phyloP scores from a whole-genome alignment of 2,797 vertebrate genomes.

The Numenius phaeopus region DNA sequence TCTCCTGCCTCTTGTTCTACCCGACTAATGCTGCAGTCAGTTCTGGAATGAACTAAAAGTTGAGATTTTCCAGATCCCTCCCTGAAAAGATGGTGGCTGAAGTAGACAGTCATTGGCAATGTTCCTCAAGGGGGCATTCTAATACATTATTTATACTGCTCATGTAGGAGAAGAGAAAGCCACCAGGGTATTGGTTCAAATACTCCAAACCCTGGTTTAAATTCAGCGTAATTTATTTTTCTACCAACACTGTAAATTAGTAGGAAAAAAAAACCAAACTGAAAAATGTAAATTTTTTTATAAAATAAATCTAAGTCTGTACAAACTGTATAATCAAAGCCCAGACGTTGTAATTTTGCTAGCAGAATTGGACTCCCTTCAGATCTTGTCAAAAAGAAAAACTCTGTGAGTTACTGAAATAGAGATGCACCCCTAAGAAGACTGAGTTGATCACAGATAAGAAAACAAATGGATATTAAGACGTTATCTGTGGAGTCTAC shows the following conservation, averaged over 20 bases:
- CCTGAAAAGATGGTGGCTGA: neutral
- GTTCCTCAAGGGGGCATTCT: conserved; percentile 45
- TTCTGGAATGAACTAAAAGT: neutral
- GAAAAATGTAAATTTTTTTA: neutral
- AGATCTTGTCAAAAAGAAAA: neutral
- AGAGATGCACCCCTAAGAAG: neutral
- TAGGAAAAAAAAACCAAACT: neutral
- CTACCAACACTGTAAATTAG: neutral
- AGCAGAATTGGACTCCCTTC: neutral
- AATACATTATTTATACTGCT: neutral
- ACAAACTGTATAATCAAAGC: neutral
- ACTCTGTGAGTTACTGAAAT: neutral
- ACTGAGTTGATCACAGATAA: neutral
- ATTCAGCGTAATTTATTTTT: neutral
- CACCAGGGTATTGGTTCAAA: neutral
- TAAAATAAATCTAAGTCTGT: neutral
- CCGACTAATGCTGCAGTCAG: neutral
- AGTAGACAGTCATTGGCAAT: neutral
- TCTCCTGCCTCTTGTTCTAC: neutral
- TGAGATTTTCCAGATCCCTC: neutral
- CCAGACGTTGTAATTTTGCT: neutral
- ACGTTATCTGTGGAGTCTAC: neutral
- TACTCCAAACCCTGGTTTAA: neutral
- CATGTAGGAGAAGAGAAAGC: neutral
- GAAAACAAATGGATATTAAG: neutral